phyloP scores from a whole-genome alignment of 2,888 invertebrate species.

The Cryptocephalus primarius region DNA sequence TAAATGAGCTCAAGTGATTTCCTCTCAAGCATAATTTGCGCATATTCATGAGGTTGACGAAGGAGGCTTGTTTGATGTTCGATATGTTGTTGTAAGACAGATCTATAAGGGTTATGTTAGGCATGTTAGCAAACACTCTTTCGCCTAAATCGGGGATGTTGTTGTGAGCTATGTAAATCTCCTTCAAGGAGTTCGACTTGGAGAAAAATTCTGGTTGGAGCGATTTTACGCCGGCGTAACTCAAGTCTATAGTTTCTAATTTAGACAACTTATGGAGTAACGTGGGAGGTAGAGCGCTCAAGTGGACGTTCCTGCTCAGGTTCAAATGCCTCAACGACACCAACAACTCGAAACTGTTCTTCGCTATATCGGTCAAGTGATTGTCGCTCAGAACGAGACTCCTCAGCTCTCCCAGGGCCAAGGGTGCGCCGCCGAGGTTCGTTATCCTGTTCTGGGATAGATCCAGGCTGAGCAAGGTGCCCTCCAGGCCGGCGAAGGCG shows the following conservation, averaged over 20 bases:
- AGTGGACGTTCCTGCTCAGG: conserved; percentile 62
- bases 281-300: conserved; percentile 50
- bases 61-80: conserved; percentile 63
- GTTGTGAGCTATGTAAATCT: conserved; percentile 62
- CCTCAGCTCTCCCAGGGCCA: conserved; percentile 53
- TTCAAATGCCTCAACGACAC: conserved; percentile 61
- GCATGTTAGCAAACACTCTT: conserved; percentile 64
- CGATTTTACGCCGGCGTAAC: conserved; percentile 60
- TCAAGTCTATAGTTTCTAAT: conserved; percentile 60
- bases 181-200: conserved; percentile 53
- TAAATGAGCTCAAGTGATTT: conserved; percentile 69
- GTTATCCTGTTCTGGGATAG: conserved; percentile 65
- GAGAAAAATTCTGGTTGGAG: conserved; percentile 62
- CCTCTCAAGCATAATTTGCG: conserved; percentile 60
- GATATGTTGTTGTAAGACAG: conserved; percentile 70
- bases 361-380: conserved; percentile 59
- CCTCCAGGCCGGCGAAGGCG: conserved; percentile 66
- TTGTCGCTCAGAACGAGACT: conserved; percentile 71
- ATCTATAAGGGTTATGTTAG: conserved; percentile 63
- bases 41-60: conserved; percentile 67
- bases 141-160: conserved; percentile 66
- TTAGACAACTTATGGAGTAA: conserved; percentile 62
- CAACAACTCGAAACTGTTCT: conserved; percentile 55
- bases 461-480: conserved; percentile 58
- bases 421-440: conserved; percentile 51